These are phyloP conservation scores for Leptonema lineaticorne DNA, from an alignment of 1,140 invertebrate genomes.

Conservation along the genomic window DNA sequence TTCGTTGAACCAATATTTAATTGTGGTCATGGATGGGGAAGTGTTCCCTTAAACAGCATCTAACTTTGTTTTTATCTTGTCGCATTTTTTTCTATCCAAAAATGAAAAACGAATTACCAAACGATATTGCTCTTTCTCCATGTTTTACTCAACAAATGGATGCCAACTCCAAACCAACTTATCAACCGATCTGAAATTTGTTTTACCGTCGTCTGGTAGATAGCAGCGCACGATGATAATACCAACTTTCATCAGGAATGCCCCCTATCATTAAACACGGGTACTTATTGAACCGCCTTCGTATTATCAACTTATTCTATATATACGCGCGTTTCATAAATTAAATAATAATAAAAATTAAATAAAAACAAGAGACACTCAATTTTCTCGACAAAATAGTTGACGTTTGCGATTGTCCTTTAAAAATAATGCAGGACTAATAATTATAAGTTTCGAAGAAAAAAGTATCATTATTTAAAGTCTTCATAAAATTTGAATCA, in stretches of 20 bases:
- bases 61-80: not conserved
- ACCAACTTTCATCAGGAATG: not conserved
- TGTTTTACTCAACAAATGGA: conserved; percentile 4
- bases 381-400: too few relatives aligned
- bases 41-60: conserved; percentile 37
- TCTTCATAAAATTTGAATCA: too few relatives aligned
- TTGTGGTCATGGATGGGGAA: conserved; percentile 41
- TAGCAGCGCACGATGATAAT: not conserved
- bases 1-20: not conserved
- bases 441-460: too few relatives aligned
- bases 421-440: too few relatives aligned
- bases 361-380: too few relatives aligned
- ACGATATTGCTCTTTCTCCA: conserved; percentile 38
- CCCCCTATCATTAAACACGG: not conserved
- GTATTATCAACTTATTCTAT: too few relatives aligned
- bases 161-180: not conserved
- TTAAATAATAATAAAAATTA: too few relatives aligned
- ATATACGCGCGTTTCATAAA: too few relatives aligned
- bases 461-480: too few relatives aligned
- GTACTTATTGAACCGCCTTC: not conserved
- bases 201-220: not conserved
- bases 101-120: conserved; percentile 40
- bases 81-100: too few relatives aligned
- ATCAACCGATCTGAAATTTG: not conserved
- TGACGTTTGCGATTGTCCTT: too few relatives aligned